Conservation (phyloP, 2,888 invertebrate species). For the Drosophila borborema region DNA sequence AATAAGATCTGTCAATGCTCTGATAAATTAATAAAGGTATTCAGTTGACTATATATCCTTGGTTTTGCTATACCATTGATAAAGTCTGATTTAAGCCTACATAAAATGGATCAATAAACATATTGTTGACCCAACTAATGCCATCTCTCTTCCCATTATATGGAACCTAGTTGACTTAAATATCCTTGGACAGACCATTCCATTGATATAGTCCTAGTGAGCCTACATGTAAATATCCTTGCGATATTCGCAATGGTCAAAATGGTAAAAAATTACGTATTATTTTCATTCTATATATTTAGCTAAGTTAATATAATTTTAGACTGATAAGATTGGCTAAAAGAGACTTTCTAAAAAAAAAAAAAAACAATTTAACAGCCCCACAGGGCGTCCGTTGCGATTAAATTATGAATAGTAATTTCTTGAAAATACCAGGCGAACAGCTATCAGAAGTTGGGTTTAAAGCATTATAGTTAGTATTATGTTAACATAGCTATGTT, state of each 20-base stretch:
- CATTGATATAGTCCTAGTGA: not conserved
- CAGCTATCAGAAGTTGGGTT: no score
- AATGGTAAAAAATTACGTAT: not conserved
- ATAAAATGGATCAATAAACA: not conserved
- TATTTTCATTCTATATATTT: not conserved
- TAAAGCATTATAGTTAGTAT: no score
- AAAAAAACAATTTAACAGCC: no score
- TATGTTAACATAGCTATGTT: no score
- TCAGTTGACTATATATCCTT: not conserved
- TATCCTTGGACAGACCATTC: not conserved
- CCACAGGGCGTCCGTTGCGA: not conserved
- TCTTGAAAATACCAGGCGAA: no score
- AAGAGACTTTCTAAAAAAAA: no score
- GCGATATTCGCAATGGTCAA: not conserved
- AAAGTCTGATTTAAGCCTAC: not conserved
- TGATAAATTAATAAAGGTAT: not conserved
- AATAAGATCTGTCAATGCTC: not conserved
- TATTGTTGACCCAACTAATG: not conserved
- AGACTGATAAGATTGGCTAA: not conserved
- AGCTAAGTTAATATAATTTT: not conserved
- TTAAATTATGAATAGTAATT: not conserved
- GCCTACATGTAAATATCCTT: not conserved
- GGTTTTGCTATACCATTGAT: not conserved
- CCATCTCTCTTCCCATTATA: not conserved
- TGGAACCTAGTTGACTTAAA: not conserved